Conservation (phyloP, 92 coral and sea anemone genomes). For the Isaurus tuberculatus region DNA sequence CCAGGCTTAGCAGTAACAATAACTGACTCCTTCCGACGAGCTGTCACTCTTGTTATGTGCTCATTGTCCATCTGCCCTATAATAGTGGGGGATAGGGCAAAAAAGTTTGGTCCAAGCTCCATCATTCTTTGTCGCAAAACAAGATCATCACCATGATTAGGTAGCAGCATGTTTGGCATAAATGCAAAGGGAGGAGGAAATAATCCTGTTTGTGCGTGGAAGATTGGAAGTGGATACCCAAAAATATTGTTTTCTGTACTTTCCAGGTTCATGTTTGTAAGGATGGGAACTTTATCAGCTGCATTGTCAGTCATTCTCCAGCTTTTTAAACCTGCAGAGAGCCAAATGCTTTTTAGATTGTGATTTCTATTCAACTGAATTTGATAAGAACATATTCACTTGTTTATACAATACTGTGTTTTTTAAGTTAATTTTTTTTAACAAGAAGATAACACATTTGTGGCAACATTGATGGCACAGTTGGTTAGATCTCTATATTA, state of each 20-base stretch:
- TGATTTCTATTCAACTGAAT: neutral
- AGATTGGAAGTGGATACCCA: conserved; percentile 66
- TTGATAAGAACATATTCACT: no score
- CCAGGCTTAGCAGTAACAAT: conserved; percentile 45
- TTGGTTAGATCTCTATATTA: no score
- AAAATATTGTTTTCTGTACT: conserved; percentile 54
- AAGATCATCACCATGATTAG: conserved; percentile 21
- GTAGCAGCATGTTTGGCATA: conserved; percentile 62
- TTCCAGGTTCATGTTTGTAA: conserved; percentile 35
- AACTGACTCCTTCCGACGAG: conserved; percentile 40
- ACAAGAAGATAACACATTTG: no score
- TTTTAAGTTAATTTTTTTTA: no score
- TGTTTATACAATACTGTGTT: no score
- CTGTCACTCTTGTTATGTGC: conserved; percentile 8
- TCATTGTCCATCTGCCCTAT: conserved; percentile 19
- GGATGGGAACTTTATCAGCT: conserved; percentile 19
- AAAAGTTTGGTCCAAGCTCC: conserved; percentile 11
- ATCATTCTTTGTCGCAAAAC: conserved; percentile 15
- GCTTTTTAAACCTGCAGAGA: conserved; percentile 17
- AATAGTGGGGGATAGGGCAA: neutral
- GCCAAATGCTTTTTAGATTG: neutral
- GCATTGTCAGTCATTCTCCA: conserved; percentile 24
- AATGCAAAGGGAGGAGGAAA: conserved; percentile 64
- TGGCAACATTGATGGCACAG: no score
- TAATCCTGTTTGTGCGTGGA: conserved; percentile 59